Evolutionary conservation across 2,888 invertebrate species (phyloP), one percentile per base, ranked within the genome.

Genomic region (Nezara viridula): DNA sequence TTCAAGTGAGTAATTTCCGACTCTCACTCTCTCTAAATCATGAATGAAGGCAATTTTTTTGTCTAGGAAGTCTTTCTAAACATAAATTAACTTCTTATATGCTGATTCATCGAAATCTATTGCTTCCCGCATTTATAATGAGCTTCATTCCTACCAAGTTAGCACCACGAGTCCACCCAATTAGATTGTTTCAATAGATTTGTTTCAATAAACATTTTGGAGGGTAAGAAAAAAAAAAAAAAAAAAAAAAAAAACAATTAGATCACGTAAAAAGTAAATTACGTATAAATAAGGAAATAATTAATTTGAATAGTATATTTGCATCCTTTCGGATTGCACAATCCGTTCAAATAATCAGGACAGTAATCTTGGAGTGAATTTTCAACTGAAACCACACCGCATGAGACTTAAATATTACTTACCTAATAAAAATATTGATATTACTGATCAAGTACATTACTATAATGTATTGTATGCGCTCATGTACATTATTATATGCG

Each of bases 81-180:
- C 37, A 73, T 37, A 73, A 73, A 73, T 37, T 37, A 37, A 37
- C 5, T 55, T 21, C 66, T 73, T 32, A 66, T 32, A 44, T 12
- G 81, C 81, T 47, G n/a, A 81, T n/a, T 81, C 81, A 81, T 81
- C 81, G 16, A 81, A 81, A 24, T 47, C 10, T 44, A 81, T 81
- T 81, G 81, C 81, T 44, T 44, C n/a, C 12, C 81, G 5, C n/a
- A 24, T 40, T 44, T 44, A 40, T 77, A 73, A 73, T 37, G 44
- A 81, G 21, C 24, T 81, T 44, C n/a, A 0, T 37, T 32, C 1
- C 66, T 14, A n/a, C 12, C 24, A 55, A 10, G n/a, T 55, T 55
- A 32, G 66, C 4, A 14, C 55, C 32, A 66, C 32, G 4, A 73
- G 32, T 19, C 0, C 6, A 2, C 19, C 6, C 7, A 73, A 73